These are phyloP conservation scores for Sorex maritimensis DNA, from an alignment of 2,797 vertebrate genomes.

Conservation along the genomic window DNA sequence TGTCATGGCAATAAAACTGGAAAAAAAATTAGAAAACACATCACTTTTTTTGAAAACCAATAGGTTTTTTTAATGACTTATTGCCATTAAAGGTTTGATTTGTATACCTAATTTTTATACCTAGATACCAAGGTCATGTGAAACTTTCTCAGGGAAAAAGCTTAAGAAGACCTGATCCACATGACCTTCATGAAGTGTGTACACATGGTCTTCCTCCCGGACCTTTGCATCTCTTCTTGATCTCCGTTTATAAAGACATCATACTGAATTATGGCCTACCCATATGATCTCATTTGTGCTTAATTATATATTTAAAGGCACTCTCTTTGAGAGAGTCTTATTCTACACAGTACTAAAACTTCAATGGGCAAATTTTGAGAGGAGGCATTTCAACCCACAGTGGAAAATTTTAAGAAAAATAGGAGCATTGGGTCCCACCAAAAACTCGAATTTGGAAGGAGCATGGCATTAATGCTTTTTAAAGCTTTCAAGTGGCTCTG, in stretches of 20 bases:
- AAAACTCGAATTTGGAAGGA: not conserved
- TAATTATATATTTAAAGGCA: not conserved
- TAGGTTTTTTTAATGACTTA: not conserved
- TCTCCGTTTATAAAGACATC: not conserved
- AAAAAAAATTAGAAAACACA: slow-evolving; percentile 5
- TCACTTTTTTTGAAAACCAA: not conserved
- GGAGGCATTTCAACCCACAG: not conserved
- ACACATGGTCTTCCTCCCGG: not conserved
- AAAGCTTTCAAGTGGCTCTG: not conserved
- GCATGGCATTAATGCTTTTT: not conserved
- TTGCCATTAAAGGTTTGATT: too few relatives aligned
- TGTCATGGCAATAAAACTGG: not conserved
- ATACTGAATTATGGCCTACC: not conserved
- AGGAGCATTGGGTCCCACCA: not conserved
- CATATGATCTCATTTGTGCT: slow-evolving; percentile 11
- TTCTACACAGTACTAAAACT: not conserved
- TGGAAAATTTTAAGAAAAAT: not conserved
- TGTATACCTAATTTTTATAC: too few relatives aligned
- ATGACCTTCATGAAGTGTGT: not conserved
- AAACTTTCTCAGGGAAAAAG: too few relatives aligned
- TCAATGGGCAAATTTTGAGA: not conserved
- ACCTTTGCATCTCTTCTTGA: not conserved
- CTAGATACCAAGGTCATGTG: too few relatives aligned
- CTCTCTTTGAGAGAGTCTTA: not conserved
- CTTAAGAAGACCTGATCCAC: too few relatives aligned